Conservation (phyloP, 2,797 vertebrate species). For the Perdix hodgsoniae region DNA sequence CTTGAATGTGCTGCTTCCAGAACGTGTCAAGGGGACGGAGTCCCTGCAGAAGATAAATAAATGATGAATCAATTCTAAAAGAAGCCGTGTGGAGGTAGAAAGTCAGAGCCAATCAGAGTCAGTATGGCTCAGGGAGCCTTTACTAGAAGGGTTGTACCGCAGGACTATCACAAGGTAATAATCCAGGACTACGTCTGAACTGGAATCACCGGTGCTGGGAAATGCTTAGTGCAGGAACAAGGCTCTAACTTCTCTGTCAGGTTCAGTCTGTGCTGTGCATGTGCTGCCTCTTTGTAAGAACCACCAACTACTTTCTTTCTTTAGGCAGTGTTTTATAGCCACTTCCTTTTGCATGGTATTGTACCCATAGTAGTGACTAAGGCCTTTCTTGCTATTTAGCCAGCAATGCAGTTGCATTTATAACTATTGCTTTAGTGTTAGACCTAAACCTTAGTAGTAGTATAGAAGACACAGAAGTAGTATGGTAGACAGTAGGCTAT, state of each 20-base stretch:
- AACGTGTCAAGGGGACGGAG: not conserved
- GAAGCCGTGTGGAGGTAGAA: not conserved
- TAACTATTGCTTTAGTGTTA: not conserved
- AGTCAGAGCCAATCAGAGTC: not conserved
- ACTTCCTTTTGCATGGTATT: not conserved
- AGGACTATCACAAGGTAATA: not conserved
- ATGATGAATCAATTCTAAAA: not conserved
- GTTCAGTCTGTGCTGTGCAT: not conserved
- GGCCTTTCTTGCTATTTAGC: not conserved
- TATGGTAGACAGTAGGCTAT: not conserved
- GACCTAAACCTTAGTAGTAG: not conserved
- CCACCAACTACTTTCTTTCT: not conserved
- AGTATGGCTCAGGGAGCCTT: not conserved
- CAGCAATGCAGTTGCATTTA: not conserved
- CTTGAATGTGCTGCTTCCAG: not conserved
- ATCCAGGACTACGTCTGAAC: not conserved
- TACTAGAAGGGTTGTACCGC: not conserved
- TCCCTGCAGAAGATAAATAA: not conserved
- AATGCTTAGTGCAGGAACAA: not conserved
- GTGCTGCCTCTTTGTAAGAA: not conserved
- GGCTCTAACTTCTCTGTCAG: not conserved
- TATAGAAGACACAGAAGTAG: too few relatives aligned
- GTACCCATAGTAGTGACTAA: not conserved
- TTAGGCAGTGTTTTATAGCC: not conserved
- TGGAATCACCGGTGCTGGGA: not conserved